Base-by-base conservation (phyloP, 2,113 vertebrate genomes). In the Athene cunicularia region DNA sequence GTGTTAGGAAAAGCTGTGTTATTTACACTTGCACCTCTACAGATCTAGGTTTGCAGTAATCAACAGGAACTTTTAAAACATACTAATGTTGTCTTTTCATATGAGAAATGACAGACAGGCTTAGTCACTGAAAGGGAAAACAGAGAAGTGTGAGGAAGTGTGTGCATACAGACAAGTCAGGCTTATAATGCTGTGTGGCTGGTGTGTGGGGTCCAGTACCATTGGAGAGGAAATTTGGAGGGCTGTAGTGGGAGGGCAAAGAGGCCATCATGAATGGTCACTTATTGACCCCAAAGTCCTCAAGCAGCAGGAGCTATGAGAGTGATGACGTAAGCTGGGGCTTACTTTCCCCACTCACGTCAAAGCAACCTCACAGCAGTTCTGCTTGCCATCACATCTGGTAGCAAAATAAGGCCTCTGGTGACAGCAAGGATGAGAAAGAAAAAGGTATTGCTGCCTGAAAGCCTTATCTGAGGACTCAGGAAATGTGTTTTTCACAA, bases 181-280 rank as follows among this genome's bases (percentile, higher is more conserved):
- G 18, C 18, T 72, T 63, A 75, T 27, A 37, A 1, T 0, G 7
- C 21, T 55, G 5, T 43, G 24, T 43, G 13, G 24, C 12, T 93
- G 26, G 5, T 45, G 9, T 4, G 1, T 7, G 33, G 47, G 27
- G 14, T 58, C 1, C 13, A 12, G 43, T 23, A 27, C 12, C 4
- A 71, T 26, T 39, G 33, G 53, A 73, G 43, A 72, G 8, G 24
- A 87, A 63, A 50, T 56, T 1, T 66, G 35, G 33, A 68, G 10
- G 5, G 52, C 20, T 39, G 19, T 26, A 45, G 53, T 15, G 24
- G 23, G 15, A 79, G 16, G 26, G 12, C 20, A 94, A 83, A 35
- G 21, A 90, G 21, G 18, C 35, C 26, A 12, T 33, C 9, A 8
- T 6, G 39, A 85, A 39, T 8, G 15, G 10, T 7, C 43, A 35